Evolutionary conservation across 2,888 invertebrate species (phyloP).

Genomic region (Acrocyrtus sp.): DNA sequence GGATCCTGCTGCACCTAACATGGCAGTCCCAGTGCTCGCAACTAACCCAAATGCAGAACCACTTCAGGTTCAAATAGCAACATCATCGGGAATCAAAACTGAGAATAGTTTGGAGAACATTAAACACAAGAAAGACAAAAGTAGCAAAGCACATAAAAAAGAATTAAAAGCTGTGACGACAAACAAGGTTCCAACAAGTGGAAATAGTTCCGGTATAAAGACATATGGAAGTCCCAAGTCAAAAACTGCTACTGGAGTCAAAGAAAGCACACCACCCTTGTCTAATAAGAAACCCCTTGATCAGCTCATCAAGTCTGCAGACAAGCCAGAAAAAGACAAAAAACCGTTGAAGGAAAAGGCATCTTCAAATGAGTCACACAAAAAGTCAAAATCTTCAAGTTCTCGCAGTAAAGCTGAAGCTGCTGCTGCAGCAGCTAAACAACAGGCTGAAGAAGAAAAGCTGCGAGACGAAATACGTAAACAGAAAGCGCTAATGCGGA

Average conservation of each 20-base stretch:
- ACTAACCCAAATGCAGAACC: too few relatives aligned
- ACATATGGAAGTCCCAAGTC: conserved; percentile 61
- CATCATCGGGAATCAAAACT: too few relatives aligned
- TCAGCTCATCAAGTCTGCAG: conserved; percentile 26
- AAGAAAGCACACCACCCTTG: conserved; percentile 38
- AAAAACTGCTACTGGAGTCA: conserved; percentile 65
- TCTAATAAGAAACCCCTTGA: conserved; percentile 21
- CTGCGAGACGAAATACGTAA: conserved; percentile 62
- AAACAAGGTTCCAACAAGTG: too few relatives aligned
- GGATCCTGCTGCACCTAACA: too few relatives aligned
- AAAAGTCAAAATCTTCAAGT: conserved; percentile 34
- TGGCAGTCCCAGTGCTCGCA: too few relatives aligned
- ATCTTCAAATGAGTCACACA: neutral
- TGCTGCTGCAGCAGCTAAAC: conserved; percentile 43
- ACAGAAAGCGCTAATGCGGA: conserved; percentile 66
- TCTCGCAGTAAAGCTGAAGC: conserved; percentile 16
- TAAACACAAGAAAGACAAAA: too few relatives aligned
- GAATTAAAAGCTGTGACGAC: too few relatives aligned
- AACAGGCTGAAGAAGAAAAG: conserved; percentile 63
- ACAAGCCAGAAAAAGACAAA: conserved; percentile 32
- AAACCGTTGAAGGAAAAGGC: conserved; percentile 53
- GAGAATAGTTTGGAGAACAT: too few relatives aligned
- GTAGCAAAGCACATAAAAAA: too few relatives aligned
- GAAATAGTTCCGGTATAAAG: too few relatives aligned
- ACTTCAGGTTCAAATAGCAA: too few relatives aligned